Conservation (phyloP, 2,113 vertebrate species). For the Plecturocebus donacophilus region DNA sequence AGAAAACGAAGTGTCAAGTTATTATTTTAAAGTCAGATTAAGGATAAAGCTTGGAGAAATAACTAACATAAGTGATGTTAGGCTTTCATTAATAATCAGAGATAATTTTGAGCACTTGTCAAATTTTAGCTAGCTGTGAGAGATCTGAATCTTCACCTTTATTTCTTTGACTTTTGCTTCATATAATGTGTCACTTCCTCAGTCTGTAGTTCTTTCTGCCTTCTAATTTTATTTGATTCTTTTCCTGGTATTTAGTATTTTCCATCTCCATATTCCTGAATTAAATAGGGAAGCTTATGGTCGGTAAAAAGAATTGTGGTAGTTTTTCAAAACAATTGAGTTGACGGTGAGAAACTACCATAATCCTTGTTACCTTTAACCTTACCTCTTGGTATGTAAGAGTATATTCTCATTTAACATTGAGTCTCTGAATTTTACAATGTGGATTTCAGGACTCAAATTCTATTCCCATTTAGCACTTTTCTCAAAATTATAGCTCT, state of each 20-base stretch:
- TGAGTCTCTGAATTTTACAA: neutral
- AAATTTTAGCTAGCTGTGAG: neutral
- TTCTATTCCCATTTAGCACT: neutral
- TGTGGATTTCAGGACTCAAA: neutral
- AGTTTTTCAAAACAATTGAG: conserved; percentile 23
- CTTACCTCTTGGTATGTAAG: neutral
- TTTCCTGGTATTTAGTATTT: conserved; percentile 39
- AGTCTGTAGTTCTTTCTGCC: neutral
- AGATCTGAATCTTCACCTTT: neutral
- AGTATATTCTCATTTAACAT: conserved; percentile 10
- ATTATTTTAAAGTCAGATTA: conserved; percentile 22
- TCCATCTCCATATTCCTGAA: conserved; percentile 18
- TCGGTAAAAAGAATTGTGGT: neutral
- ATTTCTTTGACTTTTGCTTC: neutral
- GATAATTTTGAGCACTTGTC: neutral
- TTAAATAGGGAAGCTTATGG: conserved; percentile 13
- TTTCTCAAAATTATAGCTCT: neutral
- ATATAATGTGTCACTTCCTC: neutral
- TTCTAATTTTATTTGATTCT: conserved; percentile 29
- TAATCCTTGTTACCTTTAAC: neutral
- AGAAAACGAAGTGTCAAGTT: neutral
- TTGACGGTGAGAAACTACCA: neutral
- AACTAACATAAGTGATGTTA: neutral
- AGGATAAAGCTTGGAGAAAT: conserved; percentile 9
- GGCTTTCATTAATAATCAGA: neutral